Percentiles rank a stretch among this genome's conserved stretches.
Evolutionary conservation across 2,113 vertebrate genomes (phyloP).

Genomic region (chimpanzee (Pan troglodytes)): DNA sequence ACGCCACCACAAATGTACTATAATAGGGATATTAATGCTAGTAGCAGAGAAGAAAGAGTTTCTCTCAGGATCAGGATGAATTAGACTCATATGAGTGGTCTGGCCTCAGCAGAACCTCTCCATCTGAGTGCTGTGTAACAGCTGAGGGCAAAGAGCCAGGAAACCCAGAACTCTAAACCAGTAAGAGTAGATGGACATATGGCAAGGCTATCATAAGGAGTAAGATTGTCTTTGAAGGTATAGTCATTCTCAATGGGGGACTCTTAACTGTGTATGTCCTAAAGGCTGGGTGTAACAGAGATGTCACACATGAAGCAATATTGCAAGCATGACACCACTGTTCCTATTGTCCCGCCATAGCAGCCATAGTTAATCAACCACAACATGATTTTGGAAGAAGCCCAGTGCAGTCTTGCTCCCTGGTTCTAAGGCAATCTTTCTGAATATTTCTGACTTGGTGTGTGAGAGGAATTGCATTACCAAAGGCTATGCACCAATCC

Average conservation of each 20-base stretch:
- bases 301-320: neutral
- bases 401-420: no score
- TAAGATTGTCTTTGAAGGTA: neutral
- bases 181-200: neutral
- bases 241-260: neutral
- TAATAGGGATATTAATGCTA: neutral
- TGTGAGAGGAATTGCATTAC: neutral
- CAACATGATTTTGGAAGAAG: neutral
- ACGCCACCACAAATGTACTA: neutral
- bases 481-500: no score
- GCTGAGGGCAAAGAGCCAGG: neutral
- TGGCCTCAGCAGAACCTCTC: neutral
- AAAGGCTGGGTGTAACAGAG: neutral
- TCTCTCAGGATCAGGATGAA: neutral
- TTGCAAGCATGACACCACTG: neutral
- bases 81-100: neutral
- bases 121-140: neutral
- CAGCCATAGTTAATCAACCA: neutral
- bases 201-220: neutral
- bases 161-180: neutral
- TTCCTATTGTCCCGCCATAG: neutral
- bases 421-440: neutral
- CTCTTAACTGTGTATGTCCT: neutral
- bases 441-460: neutral
- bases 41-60: neutral